Percentiles rank a stretch among this genome's conserved stretches.
phyloP scores from a whole-genome alignment of 2,888 invertebrate species.

The Drosophila ustulata region DNA sequence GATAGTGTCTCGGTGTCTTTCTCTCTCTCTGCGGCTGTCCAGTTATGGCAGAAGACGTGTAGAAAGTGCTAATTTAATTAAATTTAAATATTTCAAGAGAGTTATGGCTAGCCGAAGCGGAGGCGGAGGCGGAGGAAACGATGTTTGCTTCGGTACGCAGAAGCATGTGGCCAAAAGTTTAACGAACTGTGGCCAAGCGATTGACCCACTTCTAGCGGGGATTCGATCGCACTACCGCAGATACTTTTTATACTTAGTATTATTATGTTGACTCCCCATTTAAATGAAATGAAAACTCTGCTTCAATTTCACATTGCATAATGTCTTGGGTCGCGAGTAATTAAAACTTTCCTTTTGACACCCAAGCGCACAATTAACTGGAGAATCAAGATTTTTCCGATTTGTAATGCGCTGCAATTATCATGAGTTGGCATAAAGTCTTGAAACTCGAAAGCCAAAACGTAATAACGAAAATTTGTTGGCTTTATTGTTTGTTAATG shows the following conservation, averaged over 20 bases:
- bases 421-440: conserved; percentile 16
- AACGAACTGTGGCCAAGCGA: conserved; percentile 49
- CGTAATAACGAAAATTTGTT: conserved; percentile 52
- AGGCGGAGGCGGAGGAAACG: conserved; percentile 11
- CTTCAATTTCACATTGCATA: conserved; percentile 24
- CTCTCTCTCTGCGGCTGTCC: not conserved
- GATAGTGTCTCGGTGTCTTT: conserved; percentile 10
- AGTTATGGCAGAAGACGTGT: conserved; percentile 40
- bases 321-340: not conserved
- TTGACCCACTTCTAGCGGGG: conserved; percentile 43
- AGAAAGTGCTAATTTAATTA: conserved; percentile 77
- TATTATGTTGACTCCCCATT: not conserved
- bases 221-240: conserved; percentile 3
- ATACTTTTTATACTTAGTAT: not conserved
- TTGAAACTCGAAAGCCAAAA: conserved; percentile 28
- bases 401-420: conserved; percentile 37
- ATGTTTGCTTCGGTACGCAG: conserved; percentile 24
- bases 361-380: conserved; percentile 5
- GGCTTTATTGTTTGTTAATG: conserved; percentile 28
- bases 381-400: not conserved
- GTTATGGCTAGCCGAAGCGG: conserved; percentile 37
- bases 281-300: not conserved
- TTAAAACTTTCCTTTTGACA: conserved; percentile 26
- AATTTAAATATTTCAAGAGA: conserved; percentile 63
- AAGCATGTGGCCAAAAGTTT: conserved; percentile 38